Evolutionary conservation across 2,888 invertebrate genomes (phyloP).

Genomic region (Sceliomorpha sp.): DNA sequence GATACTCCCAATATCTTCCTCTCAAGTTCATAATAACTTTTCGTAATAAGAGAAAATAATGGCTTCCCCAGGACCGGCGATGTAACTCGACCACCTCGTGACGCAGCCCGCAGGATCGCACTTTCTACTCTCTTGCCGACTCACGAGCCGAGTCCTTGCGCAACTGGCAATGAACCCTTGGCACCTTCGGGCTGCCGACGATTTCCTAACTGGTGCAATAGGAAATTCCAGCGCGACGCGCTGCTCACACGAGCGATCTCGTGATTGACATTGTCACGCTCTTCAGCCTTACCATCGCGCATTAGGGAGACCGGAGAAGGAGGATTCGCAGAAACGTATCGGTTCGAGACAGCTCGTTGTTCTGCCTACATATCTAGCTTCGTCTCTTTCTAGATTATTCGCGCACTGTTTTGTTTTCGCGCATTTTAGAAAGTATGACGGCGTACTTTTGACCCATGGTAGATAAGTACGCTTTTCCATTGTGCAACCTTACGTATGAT

Average conservation of each 20-base stretch:
- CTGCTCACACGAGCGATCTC: neutral
- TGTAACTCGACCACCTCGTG: slow-evolving; percentile 60
- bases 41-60: slow-evolving; percentile 68
- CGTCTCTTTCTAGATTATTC: too few relatives aligned
- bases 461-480: too few relatives aligned
- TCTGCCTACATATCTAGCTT: too few relatives aligned
- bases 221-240: too few relatives aligned
- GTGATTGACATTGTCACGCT: slow-evolving; percentile 4
- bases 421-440: too few relatives aligned
- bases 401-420: too few relatives aligned
- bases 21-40: slow-evolving; percentile 65
- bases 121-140: slow-evolving; percentile 71
- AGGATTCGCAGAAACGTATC: too few relatives aligned
- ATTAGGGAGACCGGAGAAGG: too few relatives aligned
- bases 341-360: too few relatives aligned
- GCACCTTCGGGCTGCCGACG: slow-evolving; percentile 12
- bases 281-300: neutral
- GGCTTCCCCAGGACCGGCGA: slow-evolving; percentile 52
- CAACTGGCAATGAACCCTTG: slow-evolving; percentile 78
- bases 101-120: slow-evolving; percentile 57
- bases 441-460: too few relatives aligned
- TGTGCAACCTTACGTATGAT: too few relatives aligned
- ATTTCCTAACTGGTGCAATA: slow-evolving; percentile 21
- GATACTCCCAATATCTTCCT: too few relatives aligned
- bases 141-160: slow-evolving; percentile 67